Base-by-base conservation (phyloP, 2,888 invertebrate species). In the Glyphotaelius pellucidus region DNA sequence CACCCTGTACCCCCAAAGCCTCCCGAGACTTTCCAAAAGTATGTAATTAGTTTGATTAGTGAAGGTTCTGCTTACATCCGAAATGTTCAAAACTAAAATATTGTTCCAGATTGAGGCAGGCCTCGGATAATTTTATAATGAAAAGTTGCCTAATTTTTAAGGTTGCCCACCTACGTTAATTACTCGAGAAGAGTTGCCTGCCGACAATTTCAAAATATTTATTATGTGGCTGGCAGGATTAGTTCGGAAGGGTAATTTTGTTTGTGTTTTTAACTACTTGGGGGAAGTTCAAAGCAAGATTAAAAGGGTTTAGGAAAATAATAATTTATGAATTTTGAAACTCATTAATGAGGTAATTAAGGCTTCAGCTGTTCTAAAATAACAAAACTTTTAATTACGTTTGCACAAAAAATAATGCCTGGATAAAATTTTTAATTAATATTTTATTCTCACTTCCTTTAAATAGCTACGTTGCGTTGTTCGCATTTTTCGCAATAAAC, bases 41-140 rank as follows among this genome's bases (percentile, higher is more conserved):
- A 42, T 14, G 42, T 90, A 90, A 90, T 90, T 83, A 90, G 90
- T 83, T 81, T 90, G 83, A 90, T 90, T 83, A 90, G 83, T 42
- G 83, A 83, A 42, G 83, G 7, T 90, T 42, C 38, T 47, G 31
- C 19, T 83, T 90, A 83, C 52, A 90, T 83, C 90, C 35, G 35
- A 80, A 80, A 79, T 38, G 80, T 35, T 83, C 30, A 19, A 11
- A 35, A 30, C 81, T 85, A 38, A n/a, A 32, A 85, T 42, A n/a
- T 42, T 42, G 85, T 85, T 85, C n/a, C 35, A 31, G 35, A 89
- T 32, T 80, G 79, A 89, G 38, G 79, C 14, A 67, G 9, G 9
- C 25, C 25, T 67, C 67, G 25, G 67, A 67, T 67, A 67, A 67
- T 67, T 25, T 80, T 67, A 86, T 86, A 86, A 42, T 25, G 42